Conservation (phyloP, 2,113 vertebrate species). For the Andinoacara biseriatus region DNA sequence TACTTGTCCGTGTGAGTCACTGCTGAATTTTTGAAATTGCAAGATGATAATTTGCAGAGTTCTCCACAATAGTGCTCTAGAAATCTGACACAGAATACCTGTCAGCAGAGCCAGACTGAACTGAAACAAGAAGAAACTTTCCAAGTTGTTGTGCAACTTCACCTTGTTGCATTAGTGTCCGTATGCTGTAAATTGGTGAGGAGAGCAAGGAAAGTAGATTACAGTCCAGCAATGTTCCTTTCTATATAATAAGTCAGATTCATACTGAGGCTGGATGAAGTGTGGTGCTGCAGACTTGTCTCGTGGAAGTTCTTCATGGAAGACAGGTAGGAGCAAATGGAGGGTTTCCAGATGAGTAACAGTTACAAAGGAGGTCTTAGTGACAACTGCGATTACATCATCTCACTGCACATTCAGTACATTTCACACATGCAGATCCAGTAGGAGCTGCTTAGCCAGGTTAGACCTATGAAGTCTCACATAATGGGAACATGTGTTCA, state of each 20-base stretch:
- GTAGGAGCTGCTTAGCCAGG: not conserved
- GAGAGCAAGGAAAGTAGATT: not conserved
- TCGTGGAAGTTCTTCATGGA: not conserved
- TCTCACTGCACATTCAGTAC: not conserved
- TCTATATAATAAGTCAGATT: not conserved
- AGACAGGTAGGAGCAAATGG: not conserved
- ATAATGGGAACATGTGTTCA: not conserved
- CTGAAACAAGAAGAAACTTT: slow-evolving; percentile 21
- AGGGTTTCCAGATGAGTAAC: not conserved
- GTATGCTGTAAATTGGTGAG: slow-evolving; percentile 11
- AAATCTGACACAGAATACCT: slow-evolving; percentile 34
- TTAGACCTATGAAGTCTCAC: not conserved
- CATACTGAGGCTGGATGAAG: not conserved
- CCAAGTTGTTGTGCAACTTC: not conserved
- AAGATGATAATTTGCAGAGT: slow-evolving; percentile 34
- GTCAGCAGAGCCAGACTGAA: slow-evolving; percentile 34
- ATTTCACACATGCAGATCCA: not conserved
- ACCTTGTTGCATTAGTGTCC: slow-evolving; percentile 12
- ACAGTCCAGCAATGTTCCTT: not conserved
- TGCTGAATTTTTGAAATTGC: slow-evolving; percentile 37
- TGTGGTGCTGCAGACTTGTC: not conserved
- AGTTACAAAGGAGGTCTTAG: not conserved
- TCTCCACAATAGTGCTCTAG: slow-evolving; percentile 30
- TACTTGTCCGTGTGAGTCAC: not conserved
- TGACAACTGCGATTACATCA: not conserved